Evolutionary conservation across 2,113 vertebrate species (phyloP).

Genomic region (Haemorhous mexicanus): DNA sequence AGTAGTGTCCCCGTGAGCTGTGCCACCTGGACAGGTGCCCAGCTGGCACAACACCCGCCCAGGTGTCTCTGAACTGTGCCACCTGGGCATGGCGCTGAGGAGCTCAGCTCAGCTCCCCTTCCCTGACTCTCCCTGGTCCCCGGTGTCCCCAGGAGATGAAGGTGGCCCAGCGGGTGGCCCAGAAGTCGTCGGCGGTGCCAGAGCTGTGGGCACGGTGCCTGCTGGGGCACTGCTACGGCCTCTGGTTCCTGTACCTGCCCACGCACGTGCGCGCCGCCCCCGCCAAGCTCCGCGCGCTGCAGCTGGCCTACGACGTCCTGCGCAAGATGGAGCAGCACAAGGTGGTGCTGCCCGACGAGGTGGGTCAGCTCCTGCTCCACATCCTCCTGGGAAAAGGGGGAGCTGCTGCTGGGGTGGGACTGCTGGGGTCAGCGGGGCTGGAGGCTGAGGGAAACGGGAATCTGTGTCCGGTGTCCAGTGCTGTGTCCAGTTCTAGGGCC

Average conservation of each 20-base stretch:
- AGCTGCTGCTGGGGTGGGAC: too few species aligned
- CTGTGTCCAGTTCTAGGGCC: too few species aligned
- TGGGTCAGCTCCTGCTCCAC: neutral
- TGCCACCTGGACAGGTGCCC: neutral
- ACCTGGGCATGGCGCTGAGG: rapidly evolving
- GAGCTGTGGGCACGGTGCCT: constrained; percentile 94
- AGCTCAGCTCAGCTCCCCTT: rapidly evolving
- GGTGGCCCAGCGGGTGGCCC: constrained; percentile 86
- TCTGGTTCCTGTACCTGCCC: constrained; percentile 95
- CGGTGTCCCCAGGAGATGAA: constrained; percentile 84
- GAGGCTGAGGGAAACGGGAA: rapidly evolving
- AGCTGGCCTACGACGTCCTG: constrained; percentile 88
- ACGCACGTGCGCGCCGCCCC: constrained; percentile 81
- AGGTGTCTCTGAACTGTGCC: neutral
- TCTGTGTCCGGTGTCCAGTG: neutral
- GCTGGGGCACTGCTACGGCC: constrained; percentile 91
- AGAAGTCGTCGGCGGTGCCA: constrained; percentile 82
- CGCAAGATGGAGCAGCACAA: constrained; percentile 91
- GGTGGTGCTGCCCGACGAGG: constrained; percentile 92
- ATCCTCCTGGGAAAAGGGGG: too few species aligned
- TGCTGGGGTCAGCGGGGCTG: too few species aligned
- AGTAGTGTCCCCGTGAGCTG: neutral
- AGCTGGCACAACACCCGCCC: rapidly evolving
- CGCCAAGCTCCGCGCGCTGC: constrained; percentile 83
- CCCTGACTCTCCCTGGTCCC: neutral